Conservation (phyloP, 2,888 invertebrate genomes). For the Erpobdella octoculata region DNA sequence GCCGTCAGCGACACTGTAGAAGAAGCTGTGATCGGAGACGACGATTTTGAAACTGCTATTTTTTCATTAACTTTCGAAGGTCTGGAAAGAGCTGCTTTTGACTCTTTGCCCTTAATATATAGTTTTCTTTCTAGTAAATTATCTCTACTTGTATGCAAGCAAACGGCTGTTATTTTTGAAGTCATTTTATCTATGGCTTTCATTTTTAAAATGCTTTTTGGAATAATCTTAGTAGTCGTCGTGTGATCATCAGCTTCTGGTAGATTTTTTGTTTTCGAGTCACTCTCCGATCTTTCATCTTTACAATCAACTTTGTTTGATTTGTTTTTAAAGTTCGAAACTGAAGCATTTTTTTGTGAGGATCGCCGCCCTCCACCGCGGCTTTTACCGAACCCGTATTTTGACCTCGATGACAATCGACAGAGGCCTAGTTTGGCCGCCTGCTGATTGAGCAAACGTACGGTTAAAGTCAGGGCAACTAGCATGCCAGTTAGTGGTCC, state of each 20-base stretch:
- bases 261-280: background rate
- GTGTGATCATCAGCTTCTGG: background rate
- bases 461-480: conserved; percentile 82
- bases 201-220: background rate
- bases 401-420: background rate
- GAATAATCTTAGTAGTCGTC: background rate
- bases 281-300: background rate
- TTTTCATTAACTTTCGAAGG: background rate
- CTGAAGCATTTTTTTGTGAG: background rate
- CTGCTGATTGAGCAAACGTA: conserved; percentile 66
- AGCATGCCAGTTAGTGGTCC: conserved; percentile 90
- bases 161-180: background rate
- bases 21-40: background rate
- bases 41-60: background rate
- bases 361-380: background rate
- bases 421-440: conserved; percentile 19
- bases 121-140: background rate
- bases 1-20: background rate
- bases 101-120: too few relatives aligned
- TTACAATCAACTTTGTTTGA: background rate
- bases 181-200: background rate
- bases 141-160: background rate
- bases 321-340: background rate
- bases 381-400: background rate
- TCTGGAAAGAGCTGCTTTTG: background rate